These are phyloP conservation scores for Camelus dromedarius DNA, from an alignment of 2,113 vertebrate genomes.

Conservation along the genomic window DNA sequence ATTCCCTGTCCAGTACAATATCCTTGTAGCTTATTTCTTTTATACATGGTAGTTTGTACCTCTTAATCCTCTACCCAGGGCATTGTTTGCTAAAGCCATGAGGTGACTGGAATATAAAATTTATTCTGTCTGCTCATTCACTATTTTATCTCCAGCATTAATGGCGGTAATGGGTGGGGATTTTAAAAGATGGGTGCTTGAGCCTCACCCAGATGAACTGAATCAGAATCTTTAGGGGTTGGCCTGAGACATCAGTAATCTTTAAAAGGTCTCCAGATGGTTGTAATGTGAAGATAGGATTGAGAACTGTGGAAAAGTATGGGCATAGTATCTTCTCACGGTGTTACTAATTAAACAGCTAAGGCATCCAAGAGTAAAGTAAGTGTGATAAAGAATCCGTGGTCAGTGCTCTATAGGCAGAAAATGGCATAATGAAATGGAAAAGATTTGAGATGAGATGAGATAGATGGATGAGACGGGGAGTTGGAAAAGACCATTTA, in stretches of 20 bases:
- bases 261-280: not conserved
- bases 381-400: not conserved
- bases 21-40: not conserved
- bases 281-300: not conserved
- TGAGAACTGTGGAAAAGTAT: not conserved
- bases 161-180: not conserved
- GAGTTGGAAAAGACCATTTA: conserved; percentile 41
- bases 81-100: not conserved
- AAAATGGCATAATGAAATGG: conserved; percentile 11
- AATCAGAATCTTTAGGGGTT: not conserved
- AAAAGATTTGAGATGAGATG: not conserved
- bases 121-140: not conserved
- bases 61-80: not conserved
- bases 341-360: not conserved
- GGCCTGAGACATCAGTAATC: not conserved
- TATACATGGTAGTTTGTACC: not conserved
- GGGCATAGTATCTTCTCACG: not conserved
- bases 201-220: not conserved
- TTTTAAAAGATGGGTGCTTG: not conserved
- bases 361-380: not conserved
- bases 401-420: not conserved
- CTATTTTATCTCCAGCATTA: not conserved
- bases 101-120: not conserved
- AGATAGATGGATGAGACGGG: not conserved
- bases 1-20: not conserved